These are phyloP conservation scores for Ibycter americanus DNA, from an alignment of 2,797 vertebrate species.

Conservation along the genomic window DNA sequence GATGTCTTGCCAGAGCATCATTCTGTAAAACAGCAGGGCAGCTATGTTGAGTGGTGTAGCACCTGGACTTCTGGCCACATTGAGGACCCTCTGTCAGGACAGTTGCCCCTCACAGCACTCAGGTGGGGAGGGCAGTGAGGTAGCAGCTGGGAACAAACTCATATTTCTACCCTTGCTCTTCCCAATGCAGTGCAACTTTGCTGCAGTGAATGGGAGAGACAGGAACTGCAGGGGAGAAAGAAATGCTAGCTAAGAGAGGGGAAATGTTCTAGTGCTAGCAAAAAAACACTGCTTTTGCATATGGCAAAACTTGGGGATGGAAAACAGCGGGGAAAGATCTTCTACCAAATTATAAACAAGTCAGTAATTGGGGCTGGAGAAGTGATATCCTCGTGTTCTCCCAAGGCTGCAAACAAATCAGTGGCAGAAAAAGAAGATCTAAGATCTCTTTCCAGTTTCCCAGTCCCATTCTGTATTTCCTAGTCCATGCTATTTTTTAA, in stretches of 20 bases:
- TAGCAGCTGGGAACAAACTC: background rate
- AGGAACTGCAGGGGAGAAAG: background rate
- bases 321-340: constrained; percentile 1
- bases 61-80: accelerated
- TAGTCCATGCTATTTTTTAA: background rate
- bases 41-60: background rate
- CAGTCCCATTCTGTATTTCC: background rate
- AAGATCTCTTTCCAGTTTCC: background rate
- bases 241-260: background rate
- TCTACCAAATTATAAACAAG: background rate
- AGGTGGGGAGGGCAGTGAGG: background rate
- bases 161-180: background rate
- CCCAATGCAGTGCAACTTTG: background rate
- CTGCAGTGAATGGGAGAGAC: background rate
- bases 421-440: background rate
- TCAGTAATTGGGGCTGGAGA: background rate
- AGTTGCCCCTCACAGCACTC: background rate
- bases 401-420: background rate
- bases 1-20: background rate
- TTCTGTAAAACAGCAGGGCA: background rate
- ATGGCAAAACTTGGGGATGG: background rate
- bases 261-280: background rate
- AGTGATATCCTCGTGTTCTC: background rate
- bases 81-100: background rate
- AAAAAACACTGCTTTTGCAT: background rate